Evolutionary conservation across 1,140 invertebrate species (phyloP).

Genomic region (Atopsyche davidsoni): DNA sequence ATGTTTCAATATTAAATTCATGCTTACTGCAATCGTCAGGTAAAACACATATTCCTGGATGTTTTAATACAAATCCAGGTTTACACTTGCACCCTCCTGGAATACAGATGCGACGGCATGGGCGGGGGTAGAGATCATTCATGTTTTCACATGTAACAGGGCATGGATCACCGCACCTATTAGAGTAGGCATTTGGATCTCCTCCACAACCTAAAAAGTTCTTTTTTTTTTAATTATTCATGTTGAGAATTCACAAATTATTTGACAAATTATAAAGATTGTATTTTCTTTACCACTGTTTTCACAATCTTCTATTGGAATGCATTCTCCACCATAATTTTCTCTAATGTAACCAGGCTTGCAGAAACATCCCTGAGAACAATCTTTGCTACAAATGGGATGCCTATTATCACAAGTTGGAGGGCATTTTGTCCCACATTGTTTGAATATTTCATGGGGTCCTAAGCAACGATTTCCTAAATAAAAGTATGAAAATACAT

Average conservation of each 20-base stretch:
- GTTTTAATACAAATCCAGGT: not conserved
- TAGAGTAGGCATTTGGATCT: not conserved
- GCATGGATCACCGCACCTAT: not conserved
- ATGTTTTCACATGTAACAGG: not conserved
- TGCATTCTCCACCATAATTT: not conserved
- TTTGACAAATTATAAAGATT: too few species aligned
- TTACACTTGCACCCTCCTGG: not conserved
- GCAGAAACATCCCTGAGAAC: slow-evolving; percentile 13
- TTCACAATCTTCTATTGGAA: too few species aligned
- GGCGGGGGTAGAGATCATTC: not conserved
- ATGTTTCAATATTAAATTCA: too few species aligned
- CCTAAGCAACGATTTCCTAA: too few species aligned
- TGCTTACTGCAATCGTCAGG: not conserved
- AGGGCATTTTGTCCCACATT: slow-evolving; percentile 6
- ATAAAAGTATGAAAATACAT: too few species aligned
- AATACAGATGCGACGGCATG: not conserved
- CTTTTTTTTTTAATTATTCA: too few species aligned
- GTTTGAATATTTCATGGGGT: not conserved
- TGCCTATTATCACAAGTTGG: slow-evolving; percentile 7
- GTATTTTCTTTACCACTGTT: too few species aligned
- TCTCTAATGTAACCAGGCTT: slow-evolving; percentile 6
- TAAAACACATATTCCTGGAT: not conserved
- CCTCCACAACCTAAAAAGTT: slow-evolving; percentile 1
- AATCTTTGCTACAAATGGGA: slow-evolving; percentile 4
- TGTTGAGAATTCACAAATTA: too few species aligned